Base-by-base conservation (phyloP, 1,140 invertebrate genomes). In the Metopolophium dirhodum region DNA sequence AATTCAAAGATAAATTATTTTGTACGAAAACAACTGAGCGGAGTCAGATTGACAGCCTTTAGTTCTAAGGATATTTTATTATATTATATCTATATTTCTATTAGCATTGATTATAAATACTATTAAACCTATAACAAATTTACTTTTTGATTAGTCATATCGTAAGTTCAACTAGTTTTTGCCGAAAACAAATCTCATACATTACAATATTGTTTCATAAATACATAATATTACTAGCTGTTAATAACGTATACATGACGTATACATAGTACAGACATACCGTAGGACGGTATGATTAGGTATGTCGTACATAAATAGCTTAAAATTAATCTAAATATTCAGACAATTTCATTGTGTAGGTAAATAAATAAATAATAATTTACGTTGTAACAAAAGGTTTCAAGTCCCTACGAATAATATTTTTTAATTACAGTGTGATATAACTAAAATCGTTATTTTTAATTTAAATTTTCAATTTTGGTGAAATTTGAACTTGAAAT, bases 261-360 rank as follows among this genome's bases (percentile, higher is more conserved):
- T n/a, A 18, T 68, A n/a, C 9, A 30, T 9, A 30, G 30, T 68
- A 68, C 61, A 77, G 0, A 18, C 61, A 18, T 35, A 77, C 61
- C 1, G 30, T n/a, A n/a, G 11, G 30, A 18, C 14, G 14, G n/a
- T 77, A 77, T 68, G 30, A 68, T n/a, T 18, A 68, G 30, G 11
- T 77, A 18, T 0, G 4, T 77, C 61, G 18, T 18, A n/a, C 18
- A 77, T n/a, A 77, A 77, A n/a, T 68, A n/a, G 14, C 61, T 77
- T 77, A 77, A 77, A 77, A 77, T 77, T n/a, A n/a, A 77, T 77
- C 6, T 35, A n/a, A 77, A 77, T 77, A 77, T 77, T 77, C n/a
- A 18, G 14, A 18, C 7, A 35, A 77, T n/a, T 30, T 61, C 57
- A 61, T 61, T 61, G 30, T 61, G 4, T 61, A 61, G 23, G 45